Conservation (phyloP, 1,140 invertebrate species). For the Halyomorpha halys region DNA sequence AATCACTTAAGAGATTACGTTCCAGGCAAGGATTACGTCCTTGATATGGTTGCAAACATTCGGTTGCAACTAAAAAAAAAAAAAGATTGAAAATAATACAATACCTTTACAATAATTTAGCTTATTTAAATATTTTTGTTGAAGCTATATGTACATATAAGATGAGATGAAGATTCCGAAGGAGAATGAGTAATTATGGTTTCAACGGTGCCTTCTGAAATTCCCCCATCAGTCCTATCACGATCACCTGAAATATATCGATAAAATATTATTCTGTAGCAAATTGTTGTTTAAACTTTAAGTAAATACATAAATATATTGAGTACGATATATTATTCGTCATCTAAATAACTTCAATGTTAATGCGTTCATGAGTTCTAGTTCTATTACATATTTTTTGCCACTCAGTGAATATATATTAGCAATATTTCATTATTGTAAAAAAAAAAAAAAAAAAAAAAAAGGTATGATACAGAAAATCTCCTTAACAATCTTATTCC, state of each 20-base stretch:
- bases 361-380: no score
- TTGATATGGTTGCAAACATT: conserved; percentile 62
- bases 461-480: no score
- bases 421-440: no score
- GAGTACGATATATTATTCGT: no score
- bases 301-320: no score
- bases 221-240: conserved; percentile 21
- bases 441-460: no score
- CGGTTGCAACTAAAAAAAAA: not conserved
- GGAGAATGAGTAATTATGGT: conserved; percentile 39
- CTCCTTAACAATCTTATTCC: no score
- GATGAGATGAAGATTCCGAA: conserved; percentile 32
- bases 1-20: conserved; percentile 55
- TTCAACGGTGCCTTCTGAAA: conserved; percentile 39
- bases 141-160: not conserved
- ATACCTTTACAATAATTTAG: no score
- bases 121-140: not conserved
- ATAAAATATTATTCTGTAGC: not conserved
- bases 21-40: conserved; percentile 82
- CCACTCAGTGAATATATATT: no score
- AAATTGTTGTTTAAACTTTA: no score
- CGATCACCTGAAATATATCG: not conserved
- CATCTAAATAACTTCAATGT: no score
- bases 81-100: not conserved
- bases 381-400: no score